Percentiles rank a stretch among this genome's conserved stretches.
Conservation (phyloP, 2,113 vertebrate species). For the Chiloscyllium plagiosum region DNA sequence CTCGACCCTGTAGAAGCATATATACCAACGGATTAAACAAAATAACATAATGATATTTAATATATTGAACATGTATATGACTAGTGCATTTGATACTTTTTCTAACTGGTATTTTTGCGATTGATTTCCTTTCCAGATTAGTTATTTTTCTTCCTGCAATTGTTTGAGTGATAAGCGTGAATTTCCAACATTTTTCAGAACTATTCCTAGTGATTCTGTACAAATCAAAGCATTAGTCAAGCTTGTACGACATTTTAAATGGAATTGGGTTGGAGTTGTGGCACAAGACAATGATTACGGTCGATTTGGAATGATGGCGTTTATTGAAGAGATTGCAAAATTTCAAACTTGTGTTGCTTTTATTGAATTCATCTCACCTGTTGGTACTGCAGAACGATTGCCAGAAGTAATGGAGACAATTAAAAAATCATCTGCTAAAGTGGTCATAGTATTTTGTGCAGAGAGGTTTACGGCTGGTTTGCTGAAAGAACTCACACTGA, state of each 20-base stretch:
- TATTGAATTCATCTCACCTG: not conserved
- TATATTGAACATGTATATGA: not conserved
- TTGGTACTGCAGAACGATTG: too few relatives aligned
- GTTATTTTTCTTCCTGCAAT: slow-evolving; percentile 18
- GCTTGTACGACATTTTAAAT: not conserved
- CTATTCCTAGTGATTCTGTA: slow-evolving; percentile 16
- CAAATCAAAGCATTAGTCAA: slow-evolving; percentile 20
- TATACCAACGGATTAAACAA: not conserved
- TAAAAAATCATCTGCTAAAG: slow-evolving; percentile 18
- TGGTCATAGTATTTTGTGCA: slow-evolving; percentile 3
- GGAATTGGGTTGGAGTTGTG: slow-evolving; percentile 26
- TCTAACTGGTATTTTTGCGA: not conserved
- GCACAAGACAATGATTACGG: slow-evolving; percentile 35
- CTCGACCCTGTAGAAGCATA: not conserved
- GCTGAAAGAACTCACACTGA: not conserved
- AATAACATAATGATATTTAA: not conserved
- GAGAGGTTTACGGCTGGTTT: not conserved
- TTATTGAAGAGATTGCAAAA: not conserved
- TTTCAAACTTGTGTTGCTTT: slow-evolving; percentile 19
- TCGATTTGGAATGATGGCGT: not conserved
- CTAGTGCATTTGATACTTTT: not conserved
- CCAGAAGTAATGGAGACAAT: not conserved
- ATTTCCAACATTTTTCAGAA: slow-evolving; percentile 27
- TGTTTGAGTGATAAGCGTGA: slow-evolving; percentile 33
- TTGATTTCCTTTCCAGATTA: slow-evolving; percentile 30